Percentiles rank a stretch among this genome's conserved stretches.
phyloP scores from a whole-genome alignment of 2,888 invertebrate species.

The Drosophila suboccidentalis region DNA sequence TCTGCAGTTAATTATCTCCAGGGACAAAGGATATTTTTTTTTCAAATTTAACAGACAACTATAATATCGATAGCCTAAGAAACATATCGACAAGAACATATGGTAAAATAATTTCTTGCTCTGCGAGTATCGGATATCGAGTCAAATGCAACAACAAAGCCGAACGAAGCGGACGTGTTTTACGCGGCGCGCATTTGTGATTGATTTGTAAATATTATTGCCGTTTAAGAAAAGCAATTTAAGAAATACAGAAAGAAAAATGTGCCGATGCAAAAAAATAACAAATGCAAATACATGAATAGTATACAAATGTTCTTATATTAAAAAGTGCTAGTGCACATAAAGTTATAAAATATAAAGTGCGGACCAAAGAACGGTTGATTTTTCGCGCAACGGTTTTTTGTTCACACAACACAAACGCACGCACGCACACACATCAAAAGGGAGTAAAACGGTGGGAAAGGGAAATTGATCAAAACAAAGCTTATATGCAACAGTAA shows the following conservation, averaged over 20 bases:
- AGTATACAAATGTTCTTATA: slow-evolving; percentile 18
- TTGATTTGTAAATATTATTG: slow-evolving; percentile 43
- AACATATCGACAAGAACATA: background rate
- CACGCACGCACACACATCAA: slow-evolving; percentile 2
- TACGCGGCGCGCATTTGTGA: slow-evolving; percentile 38
- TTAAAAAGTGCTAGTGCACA: slow-evolving; percentile 28
- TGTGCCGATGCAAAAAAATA: slow-evolving; percentile 28
- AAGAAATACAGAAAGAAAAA: slow-evolving; percentile 20
- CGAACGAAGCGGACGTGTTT: slow-evolving; percentile 47
- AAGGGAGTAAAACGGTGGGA: slow-evolving; percentile 18
- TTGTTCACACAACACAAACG: slow-evolving; percentile 23
- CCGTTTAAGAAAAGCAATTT: slow-evolving; percentile 25
- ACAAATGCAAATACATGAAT: slow-evolving; percentile 17
- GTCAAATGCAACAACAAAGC: slow-evolving; percentile 59
- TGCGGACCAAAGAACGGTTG: slow-evolving; percentile 41
- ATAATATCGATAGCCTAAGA: background rate
- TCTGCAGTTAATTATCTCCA: no score
- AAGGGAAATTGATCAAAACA: slow-evolving; percentile 64
- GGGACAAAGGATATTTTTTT: background rate
- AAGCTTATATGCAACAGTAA: slow-evolving; percentile 54
- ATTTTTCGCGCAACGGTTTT: slow-evolving; percentile 51
- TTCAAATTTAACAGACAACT: background rate
- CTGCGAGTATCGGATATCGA: background rate
- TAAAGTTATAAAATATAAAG: slow-evolving; percentile 31
- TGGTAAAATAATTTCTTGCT: background rate